Conservation (phyloP, 2,888 invertebrate species). For the Cataglyphis cursor region DNA sequence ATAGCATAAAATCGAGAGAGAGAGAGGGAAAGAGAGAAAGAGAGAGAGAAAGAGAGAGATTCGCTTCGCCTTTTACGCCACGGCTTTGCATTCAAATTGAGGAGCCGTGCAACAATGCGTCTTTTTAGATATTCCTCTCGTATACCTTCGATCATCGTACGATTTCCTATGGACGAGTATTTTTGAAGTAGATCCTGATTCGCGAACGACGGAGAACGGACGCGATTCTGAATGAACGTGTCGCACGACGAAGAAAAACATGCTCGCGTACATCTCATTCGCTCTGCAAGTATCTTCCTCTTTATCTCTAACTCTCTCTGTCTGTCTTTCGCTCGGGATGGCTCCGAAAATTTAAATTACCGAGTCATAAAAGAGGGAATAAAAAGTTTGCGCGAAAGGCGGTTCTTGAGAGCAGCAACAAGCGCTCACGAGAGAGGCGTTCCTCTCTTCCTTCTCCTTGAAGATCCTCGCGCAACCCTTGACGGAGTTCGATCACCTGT, state of each 20-base stretch:
- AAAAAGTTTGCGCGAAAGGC: conserved; percentile 54
- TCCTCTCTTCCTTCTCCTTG: conserved; percentile 54
- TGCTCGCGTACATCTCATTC: conserved; percentile 16
- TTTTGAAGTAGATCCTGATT: conserved; percentile 68
- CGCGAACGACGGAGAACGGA: conserved; percentile 23
- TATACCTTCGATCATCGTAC: conserved; percentile 64
- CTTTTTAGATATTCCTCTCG: conserved; percentile 78
- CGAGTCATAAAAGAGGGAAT: conserved; percentile 48
- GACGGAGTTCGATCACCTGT: conserved; percentile 56
- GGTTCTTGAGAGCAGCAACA: conserved; percentile 42
- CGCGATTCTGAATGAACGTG: conserved; percentile 33
- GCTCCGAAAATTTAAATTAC: conserved; percentile 57
- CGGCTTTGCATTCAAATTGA: conserved; percentile 73
- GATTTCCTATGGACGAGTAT: conserved; percentile 74
- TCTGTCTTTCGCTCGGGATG: not conserved
- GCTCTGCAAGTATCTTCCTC: conserved; percentile 8
- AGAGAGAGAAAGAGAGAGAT: conserved; percentile 8
- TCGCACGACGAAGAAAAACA: conserved; percentile 37
- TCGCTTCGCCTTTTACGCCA: conserved; percentile 63
- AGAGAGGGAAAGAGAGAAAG: not conserved
- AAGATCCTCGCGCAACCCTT: conserved; percentile 55
- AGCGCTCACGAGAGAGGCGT: conserved; percentile 43
- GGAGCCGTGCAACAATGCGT: conserved; percentile 77
- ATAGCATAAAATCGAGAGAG: conserved; percentile 20
- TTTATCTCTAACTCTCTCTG: not conserved